Evolutionary conservation across 2,888 invertebrate species (phyloP), one percentile per base, ranked within the genome.

Genomic region (Orthonychiurus folsomi): DNA sequence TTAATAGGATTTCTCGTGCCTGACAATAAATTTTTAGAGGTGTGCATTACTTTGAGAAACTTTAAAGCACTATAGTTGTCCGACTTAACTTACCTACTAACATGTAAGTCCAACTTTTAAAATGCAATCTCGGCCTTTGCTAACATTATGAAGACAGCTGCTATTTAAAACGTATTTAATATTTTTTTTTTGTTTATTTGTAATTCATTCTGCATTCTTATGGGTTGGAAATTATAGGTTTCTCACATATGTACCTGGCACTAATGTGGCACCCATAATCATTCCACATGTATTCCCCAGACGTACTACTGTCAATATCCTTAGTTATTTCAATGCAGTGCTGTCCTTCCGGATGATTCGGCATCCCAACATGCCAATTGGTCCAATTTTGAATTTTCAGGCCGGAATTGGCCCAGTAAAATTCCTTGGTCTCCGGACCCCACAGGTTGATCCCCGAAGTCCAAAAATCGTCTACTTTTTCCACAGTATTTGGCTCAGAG

Each of bases 221-320:
- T n/a, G n/a, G n/a, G n/a, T n/a, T n/a, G 5, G 15, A 37, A 37
- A 37, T 5, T 37, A 37, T 5, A 3, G 60, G 53, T 1, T 18
- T n/a, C 60, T 64, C 61, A 55, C 64, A 64, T 52, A 64, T 61
- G 50, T 54, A 64, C 26, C 64, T 50, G 21, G 58, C 23, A 28
- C 52, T 64, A 20, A 28, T 27, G 50, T 64, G 59, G 20, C 64
- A 64, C 23, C 58, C 61, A 23, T 61, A 61, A 37, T 58, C 61
- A 37, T 61, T 64, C 64, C 64, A 64, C 12, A 21, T 50, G 15
- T 24, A 56, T 15, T 1, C 50, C 15, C 50, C 59, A 12, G 55
- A 5, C 15, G 26, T 55, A 1, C 12, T 9, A 2, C 37, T 23
- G 27, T 64, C 61, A 15, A 61, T 23, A n/a, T 25, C 2, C 20